Evolutionary conservation across 2,888 invertebrate species (phyloP), one percentile per base, ranked within the genome.

Genomic region (Cosmia trapezina): DNA sequence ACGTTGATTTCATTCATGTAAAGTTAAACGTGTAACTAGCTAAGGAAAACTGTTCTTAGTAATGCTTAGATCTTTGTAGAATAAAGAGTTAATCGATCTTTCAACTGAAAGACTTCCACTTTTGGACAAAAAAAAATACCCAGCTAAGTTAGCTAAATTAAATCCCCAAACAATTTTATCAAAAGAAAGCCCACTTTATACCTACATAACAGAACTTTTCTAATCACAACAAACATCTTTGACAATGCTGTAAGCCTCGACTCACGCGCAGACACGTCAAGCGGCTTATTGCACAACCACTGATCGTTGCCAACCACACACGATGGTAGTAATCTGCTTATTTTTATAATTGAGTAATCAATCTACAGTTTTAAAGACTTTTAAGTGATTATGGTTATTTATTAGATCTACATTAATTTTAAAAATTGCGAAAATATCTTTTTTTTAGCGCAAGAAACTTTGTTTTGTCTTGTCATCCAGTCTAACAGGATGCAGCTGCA

Each of bases 301-400:
- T 17, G 68, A 66, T 59, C 57, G 59, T 63, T 70, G 81, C 62
- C 70, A 79, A 76, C 85, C 85, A 75, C 85, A 86, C 85, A 85
- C 86, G 86, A 59, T 66, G 84, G 57, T 33, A 66, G 64, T 80
- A 76, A 81, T 81, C 81, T 76, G 72, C 81, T 80, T 86, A 79
- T 75, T 81, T 78, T 61, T 73, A 72, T 84, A 86, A 81, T 84
- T 85, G 79, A 85, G 75, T 73, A 73, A 86, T 78, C 82, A 85
- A 80, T 84, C 67, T 75, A 61, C 54, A 76, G 69, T 76, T 77
- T 54, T 54, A 71, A 71, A 65, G 22, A 14, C 9, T 63, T 47
- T 47, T 33, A 53, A 63, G 37, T 63, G n/a, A 33, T 33, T n/a
- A 37, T 51, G 51, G 49, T 37, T 33, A 51, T 49, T 51, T 11